Conservation (phyloP, 2,113 vertebrate genomes). For the Chlorodrepanis virens region DNA sequence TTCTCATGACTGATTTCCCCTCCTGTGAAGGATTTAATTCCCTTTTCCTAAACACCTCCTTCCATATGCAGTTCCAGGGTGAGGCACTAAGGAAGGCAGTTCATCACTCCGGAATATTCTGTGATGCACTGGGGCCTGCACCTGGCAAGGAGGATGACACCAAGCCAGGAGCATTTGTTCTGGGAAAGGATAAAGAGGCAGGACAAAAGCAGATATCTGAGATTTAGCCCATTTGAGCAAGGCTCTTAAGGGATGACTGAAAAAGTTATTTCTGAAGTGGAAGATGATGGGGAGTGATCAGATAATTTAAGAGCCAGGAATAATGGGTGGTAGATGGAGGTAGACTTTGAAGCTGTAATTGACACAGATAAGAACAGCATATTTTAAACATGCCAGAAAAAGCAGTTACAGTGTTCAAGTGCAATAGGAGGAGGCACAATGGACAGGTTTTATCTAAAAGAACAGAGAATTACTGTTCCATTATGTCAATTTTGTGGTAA, state of each 20-base stretch:
- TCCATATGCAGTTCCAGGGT: not conserved
- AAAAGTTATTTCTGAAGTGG: not conserved
- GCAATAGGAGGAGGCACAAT: conserved; percentile 3
- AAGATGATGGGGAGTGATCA: not conserved
- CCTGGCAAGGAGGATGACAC: not conserved
- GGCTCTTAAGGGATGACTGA: not conserved
- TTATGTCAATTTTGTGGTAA: conserved; percentile 41
- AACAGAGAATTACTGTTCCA: conserved; percentile 41
- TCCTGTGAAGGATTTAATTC: not conserved
- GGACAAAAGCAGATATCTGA: not conserved
- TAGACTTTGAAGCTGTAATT: conserved; percentile 35
- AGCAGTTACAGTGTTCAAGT: not conserved
- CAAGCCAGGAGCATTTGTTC: not conserved
- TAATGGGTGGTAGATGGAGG: not conserved
- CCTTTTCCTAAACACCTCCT: not conserved
- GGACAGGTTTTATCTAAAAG: conserved; percentile 37
- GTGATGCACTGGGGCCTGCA: not conserved
- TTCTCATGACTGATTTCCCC: not conserved
- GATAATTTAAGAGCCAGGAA: conserved; percentile 3
- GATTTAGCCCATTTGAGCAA: not conserved
- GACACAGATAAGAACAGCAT: not conserved
- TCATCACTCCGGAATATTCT: not conserved
- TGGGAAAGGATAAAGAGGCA: not conserved
- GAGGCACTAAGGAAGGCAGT: not conserved
- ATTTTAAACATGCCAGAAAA: conserved; percentile 35